A percentile compares a stretch with the other conserved stretches of the same genome.
These are phyloP conservation scores for Hystrix cristata DNA, from an alignment of 2,113 vertebrate genomes.

Conservation along the genomic window DNA sequence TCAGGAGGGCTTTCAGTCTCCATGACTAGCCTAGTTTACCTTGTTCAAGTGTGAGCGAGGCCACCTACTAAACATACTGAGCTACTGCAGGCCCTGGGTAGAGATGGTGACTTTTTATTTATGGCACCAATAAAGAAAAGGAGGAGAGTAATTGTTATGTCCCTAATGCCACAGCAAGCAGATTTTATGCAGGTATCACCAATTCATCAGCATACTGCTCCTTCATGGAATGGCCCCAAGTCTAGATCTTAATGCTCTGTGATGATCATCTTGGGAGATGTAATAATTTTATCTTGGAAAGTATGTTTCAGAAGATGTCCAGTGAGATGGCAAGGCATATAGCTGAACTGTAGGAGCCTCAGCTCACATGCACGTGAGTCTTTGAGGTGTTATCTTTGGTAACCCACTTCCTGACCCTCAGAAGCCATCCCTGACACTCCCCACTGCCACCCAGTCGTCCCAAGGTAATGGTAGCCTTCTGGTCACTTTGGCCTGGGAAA, in stretches of 20 bases:
- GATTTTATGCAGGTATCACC: background rate
- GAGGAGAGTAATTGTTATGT: background rate
- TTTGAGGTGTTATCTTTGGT: background rate
- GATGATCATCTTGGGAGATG: background rate
- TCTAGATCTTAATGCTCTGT: background rate
- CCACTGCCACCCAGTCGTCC: fast-evolving
- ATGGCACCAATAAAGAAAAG: background rate
- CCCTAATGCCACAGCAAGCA: background rate
- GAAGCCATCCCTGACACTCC: too few relatives aligned
- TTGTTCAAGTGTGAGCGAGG: background rate
- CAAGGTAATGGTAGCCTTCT: background rate
- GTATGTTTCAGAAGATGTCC: background rate
- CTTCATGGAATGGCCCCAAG: background rate
- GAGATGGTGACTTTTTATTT: background rate
- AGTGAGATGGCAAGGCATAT: background rate
- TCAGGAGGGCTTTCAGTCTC: background rate
- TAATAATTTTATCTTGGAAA: background rate
- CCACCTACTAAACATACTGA: background rate
- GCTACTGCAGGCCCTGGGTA: background rate
- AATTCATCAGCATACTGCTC: background rate
- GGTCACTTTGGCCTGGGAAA: background rate
- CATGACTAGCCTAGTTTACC: too few relatives aligned
- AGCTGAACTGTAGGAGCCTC: too few relatives aligned
- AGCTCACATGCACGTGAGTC: background rate
- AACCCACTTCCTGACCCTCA: fast-evolving